Base-by-base conservation (phyloP, 2,888 invertebrate species). In the Cistogaster globosa region DNA sequence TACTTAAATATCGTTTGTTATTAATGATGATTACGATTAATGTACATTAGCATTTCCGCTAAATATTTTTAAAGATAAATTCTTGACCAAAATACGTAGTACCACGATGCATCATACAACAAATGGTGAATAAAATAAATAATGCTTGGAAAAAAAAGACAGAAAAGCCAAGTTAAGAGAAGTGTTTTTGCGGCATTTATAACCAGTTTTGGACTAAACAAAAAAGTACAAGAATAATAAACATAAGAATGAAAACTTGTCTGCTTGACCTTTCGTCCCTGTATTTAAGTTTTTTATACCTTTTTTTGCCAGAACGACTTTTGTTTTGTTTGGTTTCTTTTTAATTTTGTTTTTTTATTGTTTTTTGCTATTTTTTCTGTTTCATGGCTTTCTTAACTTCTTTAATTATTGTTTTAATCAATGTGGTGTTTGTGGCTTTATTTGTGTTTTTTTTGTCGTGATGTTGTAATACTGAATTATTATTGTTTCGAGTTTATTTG, bases 191-290 rank as follows among this genome's bases (percentile, higher is more conserved):
- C 53, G 42, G 32, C 14, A 62, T 42, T 62, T 45, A 53, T 36
- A 82, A 77, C 82, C 82, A 83, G 82, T 83, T 83, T 74, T 32
- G 42, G 8, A 7, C 14, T 65, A 6, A 58, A 65, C 76, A 48
- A 48, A 67, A 80, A 67, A 72, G 67, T 69, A 38, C 58, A 32
- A 55, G n/a, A 51, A 14, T 38, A n/a, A 11, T 7, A 22, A 55
- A 12, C 18, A 53, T 8, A 69, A 62, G 22, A 48, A 38, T 20
- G 22, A 60, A 75, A 68, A 62, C 62, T 71, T 82, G 82, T 82
- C 55, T 76, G 67, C n/a, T 71, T 85, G 85, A 85, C 85, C 85
- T 85, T 82, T 85, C 65, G 82, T 85, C 82, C 85, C 78, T 85
- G 77, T 75, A 62, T 72, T 72, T 57, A 7, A 42, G n/a, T 42